Conservation (phyloP, 2,888 invertebrate genomes). For the Drosophila putrida region DNA sequence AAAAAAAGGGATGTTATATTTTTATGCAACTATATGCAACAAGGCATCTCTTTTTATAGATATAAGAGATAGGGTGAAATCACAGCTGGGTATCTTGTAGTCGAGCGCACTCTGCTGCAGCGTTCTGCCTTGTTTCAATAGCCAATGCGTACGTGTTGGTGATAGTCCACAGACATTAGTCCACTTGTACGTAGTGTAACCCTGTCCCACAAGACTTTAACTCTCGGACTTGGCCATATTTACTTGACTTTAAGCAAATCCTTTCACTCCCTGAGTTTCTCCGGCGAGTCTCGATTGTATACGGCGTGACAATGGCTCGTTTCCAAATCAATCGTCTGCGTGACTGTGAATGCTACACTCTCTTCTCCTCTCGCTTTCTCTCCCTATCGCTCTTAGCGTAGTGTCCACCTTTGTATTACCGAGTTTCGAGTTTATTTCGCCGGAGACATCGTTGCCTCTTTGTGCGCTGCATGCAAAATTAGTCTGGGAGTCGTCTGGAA, state of each 20-base stretch:
- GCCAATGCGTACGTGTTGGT: constrained; percentile 70
- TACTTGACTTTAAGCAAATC: constrained; percentile 49
- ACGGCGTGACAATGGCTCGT: constrained; percentile 75
- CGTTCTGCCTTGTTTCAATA: constrained; percentile 41
- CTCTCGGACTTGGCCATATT: constrained; percentile 6
- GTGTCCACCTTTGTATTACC: constrained; percentile 7
- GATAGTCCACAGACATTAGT: constrained; percentile 40
- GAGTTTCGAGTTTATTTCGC: constrained; percentile 41
- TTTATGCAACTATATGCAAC: background rate
- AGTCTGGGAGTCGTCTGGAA: constrained; percentile 42
- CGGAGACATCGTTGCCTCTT: constrained; percentile 30
- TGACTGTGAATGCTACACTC: constrained; percentile 52
- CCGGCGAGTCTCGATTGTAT: constrained; percentile 47
- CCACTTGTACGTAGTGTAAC: background rate
- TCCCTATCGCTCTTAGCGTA: background rate
- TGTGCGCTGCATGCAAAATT: constrained; percentile 79
- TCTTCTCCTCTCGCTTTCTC: background rate
- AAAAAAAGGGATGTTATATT: background rate
- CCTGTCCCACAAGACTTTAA: constrained; percentile 20
- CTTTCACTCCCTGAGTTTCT: constrained; percentile 5
- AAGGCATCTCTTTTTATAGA: too few species aligned
- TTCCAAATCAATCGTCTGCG: constrained; percentile 77
- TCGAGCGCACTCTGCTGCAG: background rate
- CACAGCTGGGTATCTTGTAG: background rate
- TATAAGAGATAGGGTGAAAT: too few species aligned